phyloP scores from a whole-genome alignment of 2,797 vertebrate species.

The Danio jaintianensis region DNA sequence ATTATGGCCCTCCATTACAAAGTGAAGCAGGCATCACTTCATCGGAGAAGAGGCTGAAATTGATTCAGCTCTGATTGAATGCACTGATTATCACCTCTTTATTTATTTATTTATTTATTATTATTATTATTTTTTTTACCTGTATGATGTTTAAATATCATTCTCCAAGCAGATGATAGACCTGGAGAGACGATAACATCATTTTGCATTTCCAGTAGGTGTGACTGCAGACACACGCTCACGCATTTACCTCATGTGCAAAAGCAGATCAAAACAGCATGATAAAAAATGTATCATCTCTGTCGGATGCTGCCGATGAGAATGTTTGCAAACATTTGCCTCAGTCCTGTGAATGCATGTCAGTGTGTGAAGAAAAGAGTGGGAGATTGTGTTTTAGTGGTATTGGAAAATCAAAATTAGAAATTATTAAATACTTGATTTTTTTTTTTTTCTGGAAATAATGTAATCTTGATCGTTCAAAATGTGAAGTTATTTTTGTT shows the following conservation, averaged over 20 bases:
- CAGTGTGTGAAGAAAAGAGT: constrained; percentile 16
- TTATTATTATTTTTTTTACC: constrained; percentile 1
- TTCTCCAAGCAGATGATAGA: constrained; percentile 31
- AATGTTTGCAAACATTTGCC: constrained; percentile 39
- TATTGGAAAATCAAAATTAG: not conserved
- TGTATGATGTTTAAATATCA: constrained; percentile 27
- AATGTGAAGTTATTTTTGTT: no score
- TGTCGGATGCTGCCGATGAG: not conserved
- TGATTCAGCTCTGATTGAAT: constrained; percentile 50
- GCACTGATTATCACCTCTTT: constrained; percentile 51
- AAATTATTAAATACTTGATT: no score
- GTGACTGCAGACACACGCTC: constrained; percentile 1
- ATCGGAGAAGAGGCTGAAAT: constrained; percentile 35
- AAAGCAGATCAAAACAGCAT: constrained; percentile 36
- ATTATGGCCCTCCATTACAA: constrained; percentile 51
- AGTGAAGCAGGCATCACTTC: not conserved
- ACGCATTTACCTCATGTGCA: constrained; percentile 15
- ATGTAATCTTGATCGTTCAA: no score
- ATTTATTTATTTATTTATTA: not conserved
- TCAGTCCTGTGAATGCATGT: not conserved
- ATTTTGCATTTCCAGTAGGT: constrained; percentile 29
- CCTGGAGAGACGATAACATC: constrained; percentile 26
- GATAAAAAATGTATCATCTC: constrained; percentile 44
- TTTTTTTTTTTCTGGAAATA: no score
- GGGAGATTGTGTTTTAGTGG: constrained; percentile 15